Percentiles rank a stretch among this genome's conserved stretches.
Conservation (phyloP, 2,113 vertebrate genomes). For the Himantopus leucocephalus region DNA sequence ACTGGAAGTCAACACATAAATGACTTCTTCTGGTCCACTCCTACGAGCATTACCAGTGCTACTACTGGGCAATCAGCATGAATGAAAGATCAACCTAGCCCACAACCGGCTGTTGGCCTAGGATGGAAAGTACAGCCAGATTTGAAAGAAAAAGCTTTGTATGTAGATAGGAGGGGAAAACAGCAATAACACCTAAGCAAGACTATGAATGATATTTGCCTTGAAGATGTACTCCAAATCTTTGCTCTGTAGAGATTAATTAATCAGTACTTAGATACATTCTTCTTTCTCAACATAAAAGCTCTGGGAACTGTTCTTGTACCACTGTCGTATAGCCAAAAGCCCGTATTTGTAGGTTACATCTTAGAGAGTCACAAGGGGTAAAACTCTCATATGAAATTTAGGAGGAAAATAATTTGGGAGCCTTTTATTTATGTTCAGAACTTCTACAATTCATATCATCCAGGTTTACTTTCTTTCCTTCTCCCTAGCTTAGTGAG, state of each 20-base stretch:
- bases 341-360: neutral
- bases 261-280: neutral
- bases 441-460: neutral
- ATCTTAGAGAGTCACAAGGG: neutral
- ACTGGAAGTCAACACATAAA: neutral
- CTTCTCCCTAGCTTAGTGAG: neutral
- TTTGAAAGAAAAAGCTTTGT: neutral
- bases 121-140: neutral
- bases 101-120: neutral
- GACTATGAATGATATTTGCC: neutral
- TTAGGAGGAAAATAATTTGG: neutral
- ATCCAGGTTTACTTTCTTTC: neutral
- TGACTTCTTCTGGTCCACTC: neutral
- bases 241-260: neutral
- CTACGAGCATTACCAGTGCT: neutral
- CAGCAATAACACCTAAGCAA: neutral
- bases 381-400: neutral
- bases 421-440: neutral
- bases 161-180: neutral
- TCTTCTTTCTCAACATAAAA: neutral
- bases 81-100: neutral
- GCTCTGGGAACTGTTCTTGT: neutral
- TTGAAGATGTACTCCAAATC: neutral
- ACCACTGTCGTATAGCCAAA: neutral
- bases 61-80: neutral